A percentile compares a stretch with the other conserved stretches of the same genome.
Conservation (phyloP, 2,113 vertebrate species). For the Dromiciops gliroides region DNA sequence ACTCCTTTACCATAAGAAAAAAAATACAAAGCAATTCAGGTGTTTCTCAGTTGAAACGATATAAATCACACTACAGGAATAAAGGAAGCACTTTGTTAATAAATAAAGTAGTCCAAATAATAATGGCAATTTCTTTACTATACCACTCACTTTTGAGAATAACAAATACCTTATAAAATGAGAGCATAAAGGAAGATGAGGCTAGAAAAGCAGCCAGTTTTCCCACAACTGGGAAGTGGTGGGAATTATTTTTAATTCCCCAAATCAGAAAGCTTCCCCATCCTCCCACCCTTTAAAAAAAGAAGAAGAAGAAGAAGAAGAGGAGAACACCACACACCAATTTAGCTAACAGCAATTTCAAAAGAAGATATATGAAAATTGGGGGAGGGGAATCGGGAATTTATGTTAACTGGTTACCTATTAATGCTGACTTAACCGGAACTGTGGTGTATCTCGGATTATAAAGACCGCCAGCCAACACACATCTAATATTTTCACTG, state of each 20-base stretch:
- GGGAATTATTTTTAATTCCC: background rate
- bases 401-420: background rate
- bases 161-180: background rate
- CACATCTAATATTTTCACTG: background rate
- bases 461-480: background rate
- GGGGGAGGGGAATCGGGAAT: background rate
- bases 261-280: constrained; percentile 16
- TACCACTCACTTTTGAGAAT: background rate
- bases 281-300: background rate
- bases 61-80: background rate
- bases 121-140: background rate
- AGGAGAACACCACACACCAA: background rate
- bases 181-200: background rate
- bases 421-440: background rate
- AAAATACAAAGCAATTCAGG: background rate
- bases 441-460: background rate
- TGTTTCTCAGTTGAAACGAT: background rate
- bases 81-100: background rate
- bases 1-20: background rate
- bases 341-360: constrained; percentile 7
- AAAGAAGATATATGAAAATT: background rate
- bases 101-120: background rate
- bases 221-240: background rate
- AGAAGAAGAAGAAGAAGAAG: background rate
- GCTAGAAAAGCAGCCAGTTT: background rate